phyloP scores from a whole-genome alignment of 2,113 vertebrate species.

The Phrynosoma platyrhinos region DNA sequence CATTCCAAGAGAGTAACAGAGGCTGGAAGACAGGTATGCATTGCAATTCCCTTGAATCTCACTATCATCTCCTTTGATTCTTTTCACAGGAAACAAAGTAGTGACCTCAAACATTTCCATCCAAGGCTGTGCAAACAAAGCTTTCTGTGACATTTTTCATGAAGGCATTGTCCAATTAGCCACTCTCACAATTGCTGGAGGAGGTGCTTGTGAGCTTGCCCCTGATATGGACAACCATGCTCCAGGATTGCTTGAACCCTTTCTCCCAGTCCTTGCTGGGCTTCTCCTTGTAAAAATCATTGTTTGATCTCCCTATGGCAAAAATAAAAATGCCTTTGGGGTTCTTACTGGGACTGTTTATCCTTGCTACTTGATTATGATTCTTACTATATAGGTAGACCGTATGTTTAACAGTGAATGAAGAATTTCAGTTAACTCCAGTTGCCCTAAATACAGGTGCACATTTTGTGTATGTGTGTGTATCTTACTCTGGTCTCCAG shows the following conservation, averaged over 20 bases:
- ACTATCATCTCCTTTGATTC: neutral
- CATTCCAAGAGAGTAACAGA: too few relatives aligned
- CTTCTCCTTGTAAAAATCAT: neutral
- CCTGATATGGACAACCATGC: accelerated
- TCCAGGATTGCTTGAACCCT: neutral
- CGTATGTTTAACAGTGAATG: neutral
- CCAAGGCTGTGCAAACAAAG: neutral
- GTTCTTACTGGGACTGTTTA: neutral
- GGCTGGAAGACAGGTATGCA: too few relatives aligned
- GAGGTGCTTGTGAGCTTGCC: neutral
- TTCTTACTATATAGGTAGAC: neutral
- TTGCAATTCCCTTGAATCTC: too few relatives aligned
- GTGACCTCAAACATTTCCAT: neutral
- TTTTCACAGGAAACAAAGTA: accelerated
- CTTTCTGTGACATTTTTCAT: neutral
- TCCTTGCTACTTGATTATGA: neutral
- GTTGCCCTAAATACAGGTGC: too few relatives aligned
- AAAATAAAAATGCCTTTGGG: too few relatives aligned
- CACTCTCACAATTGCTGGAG: neutral
- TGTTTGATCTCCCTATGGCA: neutral
- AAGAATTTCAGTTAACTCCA: neutral
- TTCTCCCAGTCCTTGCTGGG: neutral
- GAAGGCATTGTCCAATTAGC: neutral
- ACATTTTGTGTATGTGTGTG: neutral
- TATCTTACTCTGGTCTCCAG: too few relatives aligned